Percentiles rank a stretch among this genome's conserved stretches.
phyloP scores from a whole-genome alignment of 2,797 vertebrate genomes.

The Fundulus diaphanus region DNA sequence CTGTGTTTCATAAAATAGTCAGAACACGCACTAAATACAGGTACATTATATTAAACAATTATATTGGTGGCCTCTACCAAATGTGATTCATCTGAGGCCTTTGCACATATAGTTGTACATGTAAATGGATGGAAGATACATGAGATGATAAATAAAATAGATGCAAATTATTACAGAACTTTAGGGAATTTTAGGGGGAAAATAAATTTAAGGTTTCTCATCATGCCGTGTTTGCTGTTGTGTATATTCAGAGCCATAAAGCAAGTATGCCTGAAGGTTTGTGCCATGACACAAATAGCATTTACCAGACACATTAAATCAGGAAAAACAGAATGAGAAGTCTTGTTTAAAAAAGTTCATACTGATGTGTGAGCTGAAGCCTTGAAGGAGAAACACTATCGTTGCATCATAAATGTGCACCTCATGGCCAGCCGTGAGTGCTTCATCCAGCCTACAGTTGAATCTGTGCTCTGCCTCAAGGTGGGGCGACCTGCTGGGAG shows the following conservation, averaged over 20 bases:
- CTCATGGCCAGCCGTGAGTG: constrained; percentile 69
- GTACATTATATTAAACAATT: no score
- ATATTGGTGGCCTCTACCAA: no score
- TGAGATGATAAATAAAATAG: neutral
- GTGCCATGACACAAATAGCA: neutral
- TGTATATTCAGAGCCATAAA: neutral
- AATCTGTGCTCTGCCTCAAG: constrained; percentile 36
- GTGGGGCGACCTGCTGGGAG: constrained; percentile 58
- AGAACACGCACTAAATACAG: no score
- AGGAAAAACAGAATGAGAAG: neutral
- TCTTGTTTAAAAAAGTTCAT: neutral
- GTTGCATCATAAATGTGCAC: constrained; percentile 60
- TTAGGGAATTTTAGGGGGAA: neutral
- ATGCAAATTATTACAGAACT: neutral
- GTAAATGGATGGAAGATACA: neutral
- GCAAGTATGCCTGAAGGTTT: neutral
- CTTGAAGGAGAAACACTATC: constrained; percentile 36
- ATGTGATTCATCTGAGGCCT: neutral
- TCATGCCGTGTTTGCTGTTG: neutral
- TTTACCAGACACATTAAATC: neutral
- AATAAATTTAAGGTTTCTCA: neutral
- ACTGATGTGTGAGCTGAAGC: constrained; percentile 40
- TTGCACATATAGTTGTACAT: neutral
- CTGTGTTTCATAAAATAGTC: no score
- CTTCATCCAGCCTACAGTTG: constrained; percentile 60